phyloP scores from a whole-genome alignment of 2,888 invertebrate species.

The Eilema griseolum region DNA sequence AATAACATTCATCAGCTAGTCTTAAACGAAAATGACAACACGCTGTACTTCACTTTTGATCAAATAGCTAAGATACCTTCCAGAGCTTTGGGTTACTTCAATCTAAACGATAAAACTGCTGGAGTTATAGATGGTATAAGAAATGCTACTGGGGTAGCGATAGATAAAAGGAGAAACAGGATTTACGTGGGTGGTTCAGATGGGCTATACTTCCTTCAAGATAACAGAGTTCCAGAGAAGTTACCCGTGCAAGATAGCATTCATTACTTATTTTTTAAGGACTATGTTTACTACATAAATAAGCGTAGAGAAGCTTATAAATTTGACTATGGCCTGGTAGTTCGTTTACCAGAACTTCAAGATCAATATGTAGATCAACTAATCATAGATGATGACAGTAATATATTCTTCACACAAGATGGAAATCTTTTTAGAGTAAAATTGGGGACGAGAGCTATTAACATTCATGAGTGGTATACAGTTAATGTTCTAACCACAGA shows the following conservation, averaged over 20 bases:
- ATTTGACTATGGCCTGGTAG: constrained; percentile 68
- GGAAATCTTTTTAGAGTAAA: constrained; percentile 68
- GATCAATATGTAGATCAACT: constrained; percentile 66
- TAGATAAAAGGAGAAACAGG: constrained; percentile 69
- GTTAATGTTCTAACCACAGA: constrained; percentile 67
- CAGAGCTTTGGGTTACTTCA: constrained; percentile 65
- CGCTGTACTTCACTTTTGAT: constrained; percentile 74
- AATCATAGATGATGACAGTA: constrained; percentile 72
- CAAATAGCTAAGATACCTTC: constrained; percentile 61
- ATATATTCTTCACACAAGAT: constrained; percentile 69
- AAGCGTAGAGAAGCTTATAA: constrained; percentile 64
- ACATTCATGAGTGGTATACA: constrained; percentile 65
- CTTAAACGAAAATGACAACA: constrained; percentile 70
- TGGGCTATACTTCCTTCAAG: constrained; percentile 71
- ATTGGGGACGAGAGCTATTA: constrained; percentile 69
- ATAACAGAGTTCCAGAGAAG: constrained; percentile 65
- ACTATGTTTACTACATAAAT: constrained; percentile 70
- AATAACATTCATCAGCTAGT: constrained; percentile 69
- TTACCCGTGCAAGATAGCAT: constrained; percentile 72
- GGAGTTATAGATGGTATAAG: constrained; percentile 69
- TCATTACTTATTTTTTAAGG: constrained; percentile 67
- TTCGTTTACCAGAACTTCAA: constrained; percentile 62
- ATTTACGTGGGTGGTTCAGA: constrained; percentile 74
- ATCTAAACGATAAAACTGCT: constrained; percentile 59
- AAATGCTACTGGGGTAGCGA: constrained; percentile 74